Evolutionary conservation across 2,888 invertebrate genomes (phyloP), one percentile per base, ranked within the genome.

Genomic region (Acronicta alni): DNA sequence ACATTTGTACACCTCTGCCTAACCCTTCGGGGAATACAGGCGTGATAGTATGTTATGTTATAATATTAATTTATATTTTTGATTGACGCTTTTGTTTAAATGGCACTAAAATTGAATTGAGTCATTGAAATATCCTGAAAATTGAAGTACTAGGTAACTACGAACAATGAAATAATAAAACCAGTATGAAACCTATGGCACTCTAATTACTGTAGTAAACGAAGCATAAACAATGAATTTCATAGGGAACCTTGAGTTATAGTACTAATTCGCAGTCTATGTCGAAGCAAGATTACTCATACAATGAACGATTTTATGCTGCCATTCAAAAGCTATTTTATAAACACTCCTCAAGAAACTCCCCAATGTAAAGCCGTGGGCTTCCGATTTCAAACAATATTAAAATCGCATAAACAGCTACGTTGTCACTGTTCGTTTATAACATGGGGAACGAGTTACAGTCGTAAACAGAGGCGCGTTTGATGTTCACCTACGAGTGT

Each of bases 391-490:
- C 60, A 66, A 79, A 61, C 66, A 57, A 57, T 67, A 65, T 75
- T 62, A 62, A 77, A 64, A 67, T 65, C 20, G 26, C 57, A 79
- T 75, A 77, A 80, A 80, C 76, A 71, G 79, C 77, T 72, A 59
- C 75, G 61, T 67, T 68, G 62, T 64, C 76, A 70, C 75, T 75
- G 77, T 78, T 76, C 57, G 52, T 69, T 62, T 64, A 64, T 59
- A 59, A 68, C 62, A 63, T 54, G 49, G 68, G 72, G 67, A 72
- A 73, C 57, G 62, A 67, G 60, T 67, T 56, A 54, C 68, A 77
- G 69, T 67, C 66, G 67, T 81, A 81, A 83, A 84, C 80, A 82
- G 61, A 70, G 73, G 56, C 55, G 57, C 71, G 79, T 87, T 88
- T 86, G 85, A 86, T 83, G 80, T 83, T 44, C 41, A 23, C 39